Conservation (phyloP, 2,888 invertebrate genomes). For the Nomada hirtipes region DNA sequence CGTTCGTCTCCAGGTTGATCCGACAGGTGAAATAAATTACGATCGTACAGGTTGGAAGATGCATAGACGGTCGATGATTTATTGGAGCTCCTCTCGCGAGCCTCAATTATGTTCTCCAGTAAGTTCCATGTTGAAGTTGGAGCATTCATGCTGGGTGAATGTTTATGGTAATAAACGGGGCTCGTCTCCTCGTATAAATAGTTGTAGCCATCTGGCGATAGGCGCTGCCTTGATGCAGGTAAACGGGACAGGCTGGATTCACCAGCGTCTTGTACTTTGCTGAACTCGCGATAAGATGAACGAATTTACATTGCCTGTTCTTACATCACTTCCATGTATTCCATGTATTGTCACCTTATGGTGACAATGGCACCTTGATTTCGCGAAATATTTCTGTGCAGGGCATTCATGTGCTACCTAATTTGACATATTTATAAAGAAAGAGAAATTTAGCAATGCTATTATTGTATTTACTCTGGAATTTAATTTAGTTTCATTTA, state of each 20-base stretch:
- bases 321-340: constrained; percentile 10
- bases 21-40: constrained; percentile 24
- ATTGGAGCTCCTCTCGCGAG: background rate
- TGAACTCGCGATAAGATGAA: constrained; percentile 25
- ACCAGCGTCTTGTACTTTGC: background rate
- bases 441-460: no score
- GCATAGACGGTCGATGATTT: constrained; percentile 9
- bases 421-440: no score
- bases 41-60: background rate
- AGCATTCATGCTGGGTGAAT: constrained; percentile 17
- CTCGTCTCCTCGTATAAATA: constrained; percentile 31
- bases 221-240: constrained; percentile 8
- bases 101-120: no score
- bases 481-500: no score
- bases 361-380: no score
- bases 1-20: background rate
- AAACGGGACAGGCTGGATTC: constrained; percentile 1
- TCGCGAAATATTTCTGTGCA: no score
- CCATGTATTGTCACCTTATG: background rate
- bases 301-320: constrained; percentile 14
- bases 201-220: constrained; percentile 22
- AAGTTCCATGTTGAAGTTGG: constrained; percentile 16
- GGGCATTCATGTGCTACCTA: background rate
- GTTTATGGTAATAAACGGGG: constrained; percentile 42
- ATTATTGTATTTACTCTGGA: no score